Conservation (phyloP, 2,113 vertebrate genomes). For the Lampris incognitus region DNA sequence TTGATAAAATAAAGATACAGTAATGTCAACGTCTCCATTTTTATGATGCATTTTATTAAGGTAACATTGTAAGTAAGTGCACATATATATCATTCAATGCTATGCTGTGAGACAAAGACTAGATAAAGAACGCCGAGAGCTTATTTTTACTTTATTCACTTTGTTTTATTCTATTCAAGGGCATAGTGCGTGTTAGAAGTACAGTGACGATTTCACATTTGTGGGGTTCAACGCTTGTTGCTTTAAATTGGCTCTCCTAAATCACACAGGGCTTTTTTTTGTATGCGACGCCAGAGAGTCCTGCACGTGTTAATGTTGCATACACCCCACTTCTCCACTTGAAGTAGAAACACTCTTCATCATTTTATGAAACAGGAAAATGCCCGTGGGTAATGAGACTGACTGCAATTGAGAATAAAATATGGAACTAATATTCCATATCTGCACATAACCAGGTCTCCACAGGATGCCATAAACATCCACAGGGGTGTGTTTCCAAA, state of each 20-base stretch:
- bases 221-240: conserved; percentile 81
- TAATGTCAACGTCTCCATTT: conserved; percentile 72
- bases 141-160: conserved; percentile 51
- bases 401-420: conserved; percentile 83
- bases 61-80: conserved; percentile 55
- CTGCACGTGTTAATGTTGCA: conserved; percentile 79
- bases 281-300: conserved; percentile 77
- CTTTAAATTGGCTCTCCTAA: conserved; percentile 87
- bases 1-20: conserved; percentile 60
- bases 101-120: conserved; percentile 64
- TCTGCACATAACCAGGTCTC: conserved; percentile 75
- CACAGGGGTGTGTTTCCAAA: conserved; percentile 73
- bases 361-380: conserved; percentile 76
- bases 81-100: conserved; percentile 66
- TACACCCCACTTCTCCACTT: conserved; percentile 70
- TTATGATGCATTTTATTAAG: conserved; percentile 79
- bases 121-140: conserved; percentile 73
- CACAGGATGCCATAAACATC: conserved; percentile 73
- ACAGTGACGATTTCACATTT: conserved; percentile 68
- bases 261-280: conserved; percentile 76
- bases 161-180: conserved; percentile 83
- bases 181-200: conserved; percentile 66
- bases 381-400: conserved; percentile 78
- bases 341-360: conserved; percentile 74
- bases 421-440: conserved; percentile 85